Percentiles rank a stretch among this genome's conserved stretches.
These are phyloP conservation scores for Helicoverpa zea DNA, from an alignment of 1,140 invertebrate species.

Conservation along the genomic window DNA sequence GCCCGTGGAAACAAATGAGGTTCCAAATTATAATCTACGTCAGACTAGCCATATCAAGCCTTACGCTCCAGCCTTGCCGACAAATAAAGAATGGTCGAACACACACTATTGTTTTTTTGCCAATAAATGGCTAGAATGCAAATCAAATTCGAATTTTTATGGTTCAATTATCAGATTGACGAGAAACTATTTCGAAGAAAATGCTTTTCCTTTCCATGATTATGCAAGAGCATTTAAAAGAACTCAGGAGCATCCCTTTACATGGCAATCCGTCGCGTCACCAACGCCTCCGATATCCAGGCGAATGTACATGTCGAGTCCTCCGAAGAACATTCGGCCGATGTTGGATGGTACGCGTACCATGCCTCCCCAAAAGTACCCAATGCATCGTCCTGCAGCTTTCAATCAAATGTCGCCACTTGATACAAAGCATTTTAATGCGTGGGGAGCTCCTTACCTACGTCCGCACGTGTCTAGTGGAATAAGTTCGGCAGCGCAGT, in stretches of 20 bases:
- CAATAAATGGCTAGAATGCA: constrained; percentile 12
- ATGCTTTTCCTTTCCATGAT: background rate
- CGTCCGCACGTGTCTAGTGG: background rate
- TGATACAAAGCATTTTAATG: background rate
- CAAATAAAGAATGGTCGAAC: background rate
- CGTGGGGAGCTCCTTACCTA: background rate
- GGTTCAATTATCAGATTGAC: background rate
- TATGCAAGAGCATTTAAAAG: background rate
- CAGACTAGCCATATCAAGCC: background rate
- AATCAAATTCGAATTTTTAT: background rate
- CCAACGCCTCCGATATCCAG: background rate
- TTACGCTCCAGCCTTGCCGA: background rate
- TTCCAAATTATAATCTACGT: constrained; percentile 23
- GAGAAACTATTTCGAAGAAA: constrained; percentile 9
- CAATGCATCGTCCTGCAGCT: background rate
- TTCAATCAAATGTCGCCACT: background rate
- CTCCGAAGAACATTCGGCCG: background rate
- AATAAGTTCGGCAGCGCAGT: background rate
- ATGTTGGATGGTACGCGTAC: background rate
- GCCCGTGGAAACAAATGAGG: background rate
- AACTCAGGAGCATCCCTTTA: background rate
- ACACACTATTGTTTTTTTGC: constrained; percentile 10
- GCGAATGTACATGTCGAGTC: background rate
- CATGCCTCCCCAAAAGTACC: background rate
- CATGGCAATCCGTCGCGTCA: background rate